A percentile compares a stretch with the other conserved stretches of the same genome.
phyloP scores from a whole-genome alignment of 2,797 vertebrate genomes.

The Gouania willdenowi region DNA sequence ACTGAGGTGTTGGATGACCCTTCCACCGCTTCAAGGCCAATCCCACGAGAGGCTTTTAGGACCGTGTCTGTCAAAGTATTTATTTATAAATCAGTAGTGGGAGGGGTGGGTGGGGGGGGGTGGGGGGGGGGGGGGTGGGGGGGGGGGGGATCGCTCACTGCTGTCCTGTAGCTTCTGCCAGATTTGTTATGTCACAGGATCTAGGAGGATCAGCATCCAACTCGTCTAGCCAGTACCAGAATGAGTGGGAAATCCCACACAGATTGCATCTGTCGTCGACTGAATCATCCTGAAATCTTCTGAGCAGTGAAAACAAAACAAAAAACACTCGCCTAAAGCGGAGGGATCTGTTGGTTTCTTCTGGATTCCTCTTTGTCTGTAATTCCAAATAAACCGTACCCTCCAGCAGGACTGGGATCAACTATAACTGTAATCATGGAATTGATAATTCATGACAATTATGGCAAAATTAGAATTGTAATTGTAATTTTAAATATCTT shows the following conservation, averaged over 20 bases:
- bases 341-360: not conserved
- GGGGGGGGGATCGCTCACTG: slow-evolving; percentile 37
- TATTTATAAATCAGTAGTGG: slow-evolving; percentile 65
- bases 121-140: slow-evolving; percentile 41
- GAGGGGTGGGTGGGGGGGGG: slow-evolving; percentile 41
- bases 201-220: slow-evolving; percentile 64
- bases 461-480: too few species aligned
- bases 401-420: slow-evolving; percentile 69
- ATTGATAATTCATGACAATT: too few species aligned
- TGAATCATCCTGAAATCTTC: slow-evolving; percentile 9
- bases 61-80: slow-evolving; percentile 51
- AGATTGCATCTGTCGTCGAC: slow-evolving; percentile 35
- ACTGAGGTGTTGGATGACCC: slow-evolving; percentile 26
- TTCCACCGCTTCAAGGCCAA: slow-evolving; percentile 9
- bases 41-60: slow-evolving; percentile 39
- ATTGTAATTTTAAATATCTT: too few species aligned
- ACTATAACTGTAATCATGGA: too few species aligned
- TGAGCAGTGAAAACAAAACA: slow-evolving; percentile 6
- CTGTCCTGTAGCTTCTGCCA: slow-evolving; percentile 50
- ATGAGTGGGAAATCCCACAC: slow-evolving; percentile 56
- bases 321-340: slow-evolving; percentile 1
- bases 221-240: slow-evolving; percentile 59
- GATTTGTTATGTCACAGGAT: slow-evolving; percentile 76
- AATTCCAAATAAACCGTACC: not conserved
- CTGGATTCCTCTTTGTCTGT: not conserved